Base-by-base conservation (phyloP, 2,797 vertebrate genomes). In the Parauchenoglanis punctatus region DNA sequence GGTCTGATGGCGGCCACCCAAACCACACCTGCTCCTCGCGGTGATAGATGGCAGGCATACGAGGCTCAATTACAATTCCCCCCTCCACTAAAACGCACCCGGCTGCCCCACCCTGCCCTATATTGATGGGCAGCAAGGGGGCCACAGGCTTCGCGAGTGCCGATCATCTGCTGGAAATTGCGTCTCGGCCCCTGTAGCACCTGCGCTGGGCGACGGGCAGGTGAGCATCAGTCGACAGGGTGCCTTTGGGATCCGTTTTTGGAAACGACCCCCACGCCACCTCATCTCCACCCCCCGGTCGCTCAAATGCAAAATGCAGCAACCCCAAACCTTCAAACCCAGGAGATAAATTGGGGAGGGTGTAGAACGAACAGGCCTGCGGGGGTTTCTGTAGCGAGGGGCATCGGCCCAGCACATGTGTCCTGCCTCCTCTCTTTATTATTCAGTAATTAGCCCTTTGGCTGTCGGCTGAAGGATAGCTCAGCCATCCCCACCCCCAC, bases 391-490 rank as follows among this genome's bases (percentile, higher is more conserved):
- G 93, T 91, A 93, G 92, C 91, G 91, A 91, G 92, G 94, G 94
- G 93, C 94, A 95, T 95, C 94, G 94, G 93, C 92, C 93, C 94
- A 91, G 95, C 95, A 96, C 95, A 96, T 96, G 95, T 96, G 95
- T 94, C 94, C 94, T 94, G 93, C 85, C 82, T 85, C 83, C 86
- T 84, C 90, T 91, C 88, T 96, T 95, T 96, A 96, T 95, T 94
- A 96, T 96, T 94, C 94, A 88, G 94, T 96, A 96, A 96, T 96
- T 96, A 96, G 95, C 95, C 95, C 95, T 94, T 94, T 91, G 91
- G 91, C 91, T 94, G 94, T 91, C 89, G 78, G 94, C 95, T 95
- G 94, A 94, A 92, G 94, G 93, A 93, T 88, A 92, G 90, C 89
- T 82, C 49, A 67, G 73, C 78, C 52, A 8, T 35, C 28, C 70